These are phyloP conservation scores for Macrostomum lignano DNA, from an alignment of 1,140 invertebrate genomes.

Conservation along the genomic window DNA sequence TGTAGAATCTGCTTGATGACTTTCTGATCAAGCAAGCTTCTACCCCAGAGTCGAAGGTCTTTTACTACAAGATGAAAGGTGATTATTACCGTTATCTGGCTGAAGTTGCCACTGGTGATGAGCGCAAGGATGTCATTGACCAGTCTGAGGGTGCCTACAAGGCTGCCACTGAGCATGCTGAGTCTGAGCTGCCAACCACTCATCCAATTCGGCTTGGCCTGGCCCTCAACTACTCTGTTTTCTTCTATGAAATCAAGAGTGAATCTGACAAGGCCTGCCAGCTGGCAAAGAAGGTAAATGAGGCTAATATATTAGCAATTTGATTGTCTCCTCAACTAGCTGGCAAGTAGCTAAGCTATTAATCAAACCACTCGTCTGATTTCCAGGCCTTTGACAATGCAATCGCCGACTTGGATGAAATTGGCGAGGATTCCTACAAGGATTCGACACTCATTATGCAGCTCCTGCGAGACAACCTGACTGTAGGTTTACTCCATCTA, in stretches of 20 bases:
- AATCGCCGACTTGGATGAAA: slow-evolving; percentile 76
- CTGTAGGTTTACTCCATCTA: too few relatives aligned
- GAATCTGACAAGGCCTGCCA: slow-evolving; percentile 12
- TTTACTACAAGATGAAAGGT: slow-evolving; percentile 90
- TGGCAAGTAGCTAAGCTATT: too few relatives aligned
- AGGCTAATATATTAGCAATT: too few relatives aligned
- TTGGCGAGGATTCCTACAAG: slow-evolving; percentile 87
- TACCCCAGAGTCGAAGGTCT: slow-evolving; percentile 46
- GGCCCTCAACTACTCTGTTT: slow-evolving; percentile 93
- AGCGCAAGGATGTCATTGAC: slow-evolving; percentile 65
- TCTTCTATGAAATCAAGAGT: slow-evolving; percentile 75
- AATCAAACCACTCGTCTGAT: too few relatives aligned
- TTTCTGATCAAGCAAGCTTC: too few relatives aligned
- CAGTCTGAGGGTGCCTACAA: slow-evolving; percentile 85
- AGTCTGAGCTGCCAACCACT: slow-evolving; percentile 85
- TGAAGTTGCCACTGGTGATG: slow-evolving; percentile 64
- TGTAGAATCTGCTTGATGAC: too few relatives aligned
- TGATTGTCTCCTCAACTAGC: too few relatives aligned
- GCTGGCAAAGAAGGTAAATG: slow-evolving; percentile 33
- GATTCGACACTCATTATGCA: slow-evolving; percentile 97
- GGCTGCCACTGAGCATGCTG: slow-evolving; percentile 91
- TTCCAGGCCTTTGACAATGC: slow-evolving; percentile 89
- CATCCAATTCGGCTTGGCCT: slow-evolving; percentile 89
- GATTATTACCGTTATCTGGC: slow-evolving; percentile 91
- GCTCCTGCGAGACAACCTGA: slow-evolving; percentile 82